Conservation (phyloP, 2,113 vertebrate species). For the Cyphomyrus plagiostoma region DNA sequence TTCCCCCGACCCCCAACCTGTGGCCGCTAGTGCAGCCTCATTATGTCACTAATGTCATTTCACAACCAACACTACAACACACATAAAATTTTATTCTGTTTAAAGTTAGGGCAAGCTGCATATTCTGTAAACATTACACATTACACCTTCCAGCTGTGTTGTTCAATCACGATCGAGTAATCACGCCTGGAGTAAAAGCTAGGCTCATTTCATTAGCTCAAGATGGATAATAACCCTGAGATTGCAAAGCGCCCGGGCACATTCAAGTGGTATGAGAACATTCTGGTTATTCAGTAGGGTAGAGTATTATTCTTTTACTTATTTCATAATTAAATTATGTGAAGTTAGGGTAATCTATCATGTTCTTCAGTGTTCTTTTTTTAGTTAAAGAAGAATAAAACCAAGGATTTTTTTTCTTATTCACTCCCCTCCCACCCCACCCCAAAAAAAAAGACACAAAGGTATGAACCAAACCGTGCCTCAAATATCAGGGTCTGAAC, state of each 20-base stretch:
- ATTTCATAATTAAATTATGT: neutral
- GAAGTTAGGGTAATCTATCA: neutral
- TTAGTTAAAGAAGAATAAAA: no score
- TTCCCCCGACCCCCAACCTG: no score
- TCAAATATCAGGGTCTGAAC: neutral
- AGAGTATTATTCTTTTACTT: neutral
- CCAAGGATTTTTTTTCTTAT: neutral
- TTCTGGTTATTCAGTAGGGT: neutral
- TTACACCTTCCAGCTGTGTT: neutral
- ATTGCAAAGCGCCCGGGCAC: neutral
- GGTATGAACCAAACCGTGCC: neutral
- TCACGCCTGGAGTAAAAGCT: neutral
- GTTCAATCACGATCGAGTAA: neutral
- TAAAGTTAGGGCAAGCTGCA: neutral
- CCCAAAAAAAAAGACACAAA: no score
- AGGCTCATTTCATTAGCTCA: neutral
- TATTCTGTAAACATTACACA: neutral
- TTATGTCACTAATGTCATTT: neutral
- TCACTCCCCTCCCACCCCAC: no score
- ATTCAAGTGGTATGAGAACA: neutral
- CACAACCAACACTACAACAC: neutral
- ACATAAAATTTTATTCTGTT: neutral
- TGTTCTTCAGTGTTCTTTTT: neutral
- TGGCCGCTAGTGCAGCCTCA: no score
- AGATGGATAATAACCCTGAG: neutral